phyloP scores from a whole-genome alignment of 2,113 vertebrate genomes.

The Odocoileus virginianus region DNA sequence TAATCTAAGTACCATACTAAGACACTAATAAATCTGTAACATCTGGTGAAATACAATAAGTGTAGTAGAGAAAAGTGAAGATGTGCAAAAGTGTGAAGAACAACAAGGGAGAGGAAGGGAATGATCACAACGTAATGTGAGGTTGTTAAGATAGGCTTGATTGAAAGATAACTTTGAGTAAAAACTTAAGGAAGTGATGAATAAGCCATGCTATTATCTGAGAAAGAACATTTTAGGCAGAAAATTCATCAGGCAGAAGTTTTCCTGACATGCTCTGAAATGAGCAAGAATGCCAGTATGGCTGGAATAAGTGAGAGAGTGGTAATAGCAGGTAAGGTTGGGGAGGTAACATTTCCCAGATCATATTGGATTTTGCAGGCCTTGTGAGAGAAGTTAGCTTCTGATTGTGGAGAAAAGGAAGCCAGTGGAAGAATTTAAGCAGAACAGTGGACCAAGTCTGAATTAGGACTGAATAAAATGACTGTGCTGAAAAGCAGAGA shows the following conservation, averaged over 20 bases:
- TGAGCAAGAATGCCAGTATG: neutral
- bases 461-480: neutral
- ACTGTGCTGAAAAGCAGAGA: neutral
- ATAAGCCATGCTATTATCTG: neutral
- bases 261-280: neutral
- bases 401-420: neutral
- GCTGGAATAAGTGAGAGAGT: neutral
- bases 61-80: neutral
- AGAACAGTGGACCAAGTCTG: neutral
- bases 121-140: neutral
- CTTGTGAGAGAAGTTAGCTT: neutral
- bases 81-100: neutral
- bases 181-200: neutral
- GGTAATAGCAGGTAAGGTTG: neutral
- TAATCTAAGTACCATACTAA: neutral
- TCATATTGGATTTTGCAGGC: neutral
- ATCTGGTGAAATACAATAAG: neutral
- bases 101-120: neutral
- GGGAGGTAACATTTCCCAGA: neutral
- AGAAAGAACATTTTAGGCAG: neutral
- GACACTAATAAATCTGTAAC: neutral
- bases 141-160: neutral
- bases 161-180: neutral
- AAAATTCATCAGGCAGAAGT: neutral
- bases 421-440: neutral